phyloP scores from a whole-genome alignment of 2,113 vertebrate genomes.

The Arothron firmamentum region DNA sequence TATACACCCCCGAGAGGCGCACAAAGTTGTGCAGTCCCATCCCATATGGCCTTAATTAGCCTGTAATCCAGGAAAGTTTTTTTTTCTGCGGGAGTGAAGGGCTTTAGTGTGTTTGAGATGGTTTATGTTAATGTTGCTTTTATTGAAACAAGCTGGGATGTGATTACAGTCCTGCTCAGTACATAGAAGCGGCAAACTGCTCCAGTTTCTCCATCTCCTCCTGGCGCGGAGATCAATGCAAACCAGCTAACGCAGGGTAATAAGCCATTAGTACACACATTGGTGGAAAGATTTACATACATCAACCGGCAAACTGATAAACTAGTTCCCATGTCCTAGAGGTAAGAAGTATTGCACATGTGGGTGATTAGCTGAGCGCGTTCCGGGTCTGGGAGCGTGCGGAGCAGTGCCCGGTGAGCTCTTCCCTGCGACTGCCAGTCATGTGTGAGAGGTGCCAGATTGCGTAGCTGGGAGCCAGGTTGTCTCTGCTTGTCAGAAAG shows the following conservation, averaged over 20 bases:
- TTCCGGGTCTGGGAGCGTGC: conserved; percentile 20
- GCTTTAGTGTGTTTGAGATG: conserved; percentile 59
- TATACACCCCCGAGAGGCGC: conserved; percentile 29
- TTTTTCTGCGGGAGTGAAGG: conserved; percentile 38
- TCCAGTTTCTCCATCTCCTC: conserved; percentile 61
- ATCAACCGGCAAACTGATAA: conserved; percentile 64
- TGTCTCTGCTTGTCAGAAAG: conserved; percentile 66
- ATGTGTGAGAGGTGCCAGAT: conserved; percentile 70
- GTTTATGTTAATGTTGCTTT: conserved; percentile 73
- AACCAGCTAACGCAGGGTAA: conserved; percentile 74
- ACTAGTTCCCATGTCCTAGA: conserved; percentile 59
- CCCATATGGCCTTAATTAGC: conserved; percentile 60
- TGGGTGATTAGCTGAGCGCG: conserved; percentile 56
- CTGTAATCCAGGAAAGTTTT: conserved; percentile 54
- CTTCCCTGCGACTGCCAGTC: conserved; percentile 45
- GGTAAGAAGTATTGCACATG: conserved; percentile 58
- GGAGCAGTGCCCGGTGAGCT: conserved; percentile 42
- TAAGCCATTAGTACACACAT: conserved; percentile 74
- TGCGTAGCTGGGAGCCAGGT: conserved; percentile 67
- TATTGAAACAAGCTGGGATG: conserved; percentile 75
- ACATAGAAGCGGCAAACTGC: conserved; percentile 55
- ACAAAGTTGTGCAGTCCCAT: conserved; percentile 47
- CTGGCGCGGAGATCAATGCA: conserved; percentile 75
- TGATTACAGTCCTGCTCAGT: conserved; percentile 69
- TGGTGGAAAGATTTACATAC: conserved; percentile 74